These are phyloP conservation scores for Apis dorsata DNA, from an alignment of 1,140 invertebrate genomes.

Conservation along the genomic window DNA sequence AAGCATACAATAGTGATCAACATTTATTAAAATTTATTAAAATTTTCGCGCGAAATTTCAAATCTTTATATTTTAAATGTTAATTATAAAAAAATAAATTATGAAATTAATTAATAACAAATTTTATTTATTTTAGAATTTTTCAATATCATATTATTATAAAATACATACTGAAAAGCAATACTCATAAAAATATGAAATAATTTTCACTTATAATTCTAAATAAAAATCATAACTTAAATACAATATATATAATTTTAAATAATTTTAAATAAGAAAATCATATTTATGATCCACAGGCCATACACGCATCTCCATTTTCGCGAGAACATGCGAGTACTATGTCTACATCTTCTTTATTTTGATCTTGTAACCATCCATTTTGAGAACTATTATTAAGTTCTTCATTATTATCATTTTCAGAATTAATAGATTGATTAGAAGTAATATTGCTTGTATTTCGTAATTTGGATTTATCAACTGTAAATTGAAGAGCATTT, in stretches of 20 bases:
- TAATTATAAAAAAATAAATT: background rate
- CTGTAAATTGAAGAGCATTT: slow-evolving; percentile 98
- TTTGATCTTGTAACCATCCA: slow-evolving; percentile 52
- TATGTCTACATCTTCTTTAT: slow-evolving; percentile 81
- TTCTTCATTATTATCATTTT: slow-evolving; percentile 50
- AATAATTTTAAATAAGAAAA: background rate
- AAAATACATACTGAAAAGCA: slow-evolving; percentile 10
- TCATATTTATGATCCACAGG: slow-evolving; percentile 85
- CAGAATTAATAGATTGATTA: slow-evolving; percentile 21
- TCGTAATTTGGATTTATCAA: slow-evolving; percentile 92
- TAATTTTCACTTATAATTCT: slow-evolving; percentile 12
- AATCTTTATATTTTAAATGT: background rate
- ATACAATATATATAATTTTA: background rate
- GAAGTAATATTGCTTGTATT: slow-evolving; percentile 55
- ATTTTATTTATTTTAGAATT: background rate
- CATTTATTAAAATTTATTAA: slow-evolving; percentile 9
- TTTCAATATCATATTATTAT: background rate
- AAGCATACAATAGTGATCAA: background rate
- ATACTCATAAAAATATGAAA: slow-evolving; percentile 24
- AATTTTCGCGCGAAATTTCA: background rate
- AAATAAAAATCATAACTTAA: slow-evolving; percentile 11
- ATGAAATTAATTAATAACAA: background rate
- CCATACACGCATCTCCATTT: slow-evolving; percentile 95
- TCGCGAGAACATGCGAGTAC: slow-evolving; percentile 91
- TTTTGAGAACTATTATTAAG: slow-evolving; percentile 10